A percentile compares a stretch with the other conserved stretches of the same genome.
These are phyloP conservation scores for Argyresthia albistria DNA, from an alignment of 2,888 invertebrate species.

Conservation along the genomic window DNA sequence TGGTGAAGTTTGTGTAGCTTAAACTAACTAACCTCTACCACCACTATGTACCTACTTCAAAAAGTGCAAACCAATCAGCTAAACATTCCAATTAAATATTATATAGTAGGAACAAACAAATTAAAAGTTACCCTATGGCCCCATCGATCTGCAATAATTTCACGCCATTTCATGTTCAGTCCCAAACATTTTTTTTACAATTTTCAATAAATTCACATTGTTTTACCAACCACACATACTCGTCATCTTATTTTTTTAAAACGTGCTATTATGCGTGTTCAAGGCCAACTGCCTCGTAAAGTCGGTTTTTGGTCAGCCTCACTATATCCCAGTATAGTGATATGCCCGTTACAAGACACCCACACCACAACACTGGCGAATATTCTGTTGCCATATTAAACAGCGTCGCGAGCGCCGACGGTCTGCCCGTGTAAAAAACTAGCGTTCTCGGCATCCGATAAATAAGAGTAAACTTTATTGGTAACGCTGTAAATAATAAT, in stretches of 20 bases:
- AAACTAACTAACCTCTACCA: no score
- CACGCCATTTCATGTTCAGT: no score
- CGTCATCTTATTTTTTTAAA: background rate
- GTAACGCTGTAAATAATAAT: background rate
- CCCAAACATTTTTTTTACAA: no score
- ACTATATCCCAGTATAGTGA: background rate
- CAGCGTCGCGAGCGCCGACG: background rate
- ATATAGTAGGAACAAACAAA: no score
- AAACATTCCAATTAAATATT: no score
- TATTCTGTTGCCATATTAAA: background rate
- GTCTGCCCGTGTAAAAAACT: background rate
- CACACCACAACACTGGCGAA: background rate
- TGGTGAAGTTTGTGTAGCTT: no score
- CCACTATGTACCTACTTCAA: no score
- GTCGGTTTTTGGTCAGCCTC: constrained; percentile 16
- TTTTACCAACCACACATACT: no score
- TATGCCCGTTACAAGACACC: background rate
- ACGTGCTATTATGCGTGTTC: constrained; percentile 6
- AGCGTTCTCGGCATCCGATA: background rate
- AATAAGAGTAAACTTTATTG: background rate
- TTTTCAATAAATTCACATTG: no score
- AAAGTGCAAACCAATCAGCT: no score
- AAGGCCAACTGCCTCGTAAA: constrained; percentile 17
- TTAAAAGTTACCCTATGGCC: no score
- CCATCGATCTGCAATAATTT: no score